Base-by-base conservation (phyloP, 1,140 invertebrate genomes). In the Eriocheir sinensis region DNA sequence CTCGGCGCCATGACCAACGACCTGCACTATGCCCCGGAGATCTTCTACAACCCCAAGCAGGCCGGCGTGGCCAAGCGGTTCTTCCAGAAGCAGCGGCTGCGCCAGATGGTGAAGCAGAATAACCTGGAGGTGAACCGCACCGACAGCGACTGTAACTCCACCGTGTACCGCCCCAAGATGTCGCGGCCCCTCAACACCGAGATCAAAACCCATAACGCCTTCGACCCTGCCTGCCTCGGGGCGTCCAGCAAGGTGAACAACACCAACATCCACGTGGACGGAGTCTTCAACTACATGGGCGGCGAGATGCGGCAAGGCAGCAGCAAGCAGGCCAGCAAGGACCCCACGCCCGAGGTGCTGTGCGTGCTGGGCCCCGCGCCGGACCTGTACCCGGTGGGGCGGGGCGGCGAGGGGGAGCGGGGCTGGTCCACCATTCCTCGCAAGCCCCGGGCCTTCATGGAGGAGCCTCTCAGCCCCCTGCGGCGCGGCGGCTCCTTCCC, bases 21-120 rank as follows among this genome's bases (percentile, higher is more conserved):
- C 40, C 88, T 95, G 9, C 94, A 95, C n/a, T 96, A 94, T 88
- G 93, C 95, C 36, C 95, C 98, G 0, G 98, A 98, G 96, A 97
- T 98, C 96, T 99, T 99, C 96, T 99, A 99, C 96, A 99, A 99
- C 97, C 98, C 98, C 0, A 98, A 98, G 96, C 99, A 99, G 96
- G 99, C 98, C 96, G 98, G 98, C 27, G 98, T 99, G 0, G 98
- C 99, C 0, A 97, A 98, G 95, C 99, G 98, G 96, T 99, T 99
- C 96, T 99, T 99, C 96, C 98, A 98, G 95, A 99, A 98, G 96
- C 98, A 99, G 96, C 97, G 98, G 36, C 97, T 98, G 89, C 97
- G 98, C 95, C 98, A 98, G 96, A 97, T 96, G 96, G 95, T 95
- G 96, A 98, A 98, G 96, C 97, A 98, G 91, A 98, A 98, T 96